Evolutionary conservation across 2,888 invertebrate species (phyloP).

Genomic region (Tachina fera): DNA sequence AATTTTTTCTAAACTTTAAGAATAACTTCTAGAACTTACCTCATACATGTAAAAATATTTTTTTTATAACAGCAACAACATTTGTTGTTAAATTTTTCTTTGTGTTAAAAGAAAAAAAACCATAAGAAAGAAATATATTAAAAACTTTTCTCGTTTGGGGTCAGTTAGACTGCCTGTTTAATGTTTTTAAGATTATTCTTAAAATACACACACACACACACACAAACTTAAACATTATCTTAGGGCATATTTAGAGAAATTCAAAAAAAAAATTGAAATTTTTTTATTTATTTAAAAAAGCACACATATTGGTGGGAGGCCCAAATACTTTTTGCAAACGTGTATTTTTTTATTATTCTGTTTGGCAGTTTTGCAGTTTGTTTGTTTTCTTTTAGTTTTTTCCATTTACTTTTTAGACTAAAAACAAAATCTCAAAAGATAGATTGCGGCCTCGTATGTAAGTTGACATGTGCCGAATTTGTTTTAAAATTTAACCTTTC

Average conservation of each 20-base stretch:
- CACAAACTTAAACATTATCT: not conserved
- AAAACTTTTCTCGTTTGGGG: conserved; percentile 70
- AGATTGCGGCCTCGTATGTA: conserved; percentile 77
- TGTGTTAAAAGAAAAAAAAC: conserved; percentile 35
- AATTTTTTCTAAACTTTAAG: not conserved
- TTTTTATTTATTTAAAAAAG: conserved; percentile 12
- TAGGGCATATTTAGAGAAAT: not conserved
- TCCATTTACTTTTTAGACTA: not conserved
- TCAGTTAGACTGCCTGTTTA: conserved; percentile 71
- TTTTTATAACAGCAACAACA: conserved; percentile 32
- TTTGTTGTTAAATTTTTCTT: conserved; percentile 37
- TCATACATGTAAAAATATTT: conserved; percentile 6
- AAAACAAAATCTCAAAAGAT: conserved; percentile 48
- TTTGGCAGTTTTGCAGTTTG: conserved; percentile 40
- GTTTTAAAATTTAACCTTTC: conserved; percentile 71
- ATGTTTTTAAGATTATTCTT: conserved; percentile 70
- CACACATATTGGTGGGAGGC: conserved; percentile 54
- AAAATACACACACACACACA: conserved; percentile 36
- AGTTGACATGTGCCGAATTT: conserved; percentile 76
- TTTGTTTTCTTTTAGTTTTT: not conserved
- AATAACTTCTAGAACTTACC: not conserved
- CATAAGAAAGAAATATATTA: conserved; percentile 39
- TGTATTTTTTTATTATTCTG: conserved; percentile 55
- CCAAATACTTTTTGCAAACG: conserved; percentile 58
- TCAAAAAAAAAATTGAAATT: not conserved